Conservation (phyloP, 2,888 invertebrate species). For the Gymnoscelis rufifasciata region DNA sequence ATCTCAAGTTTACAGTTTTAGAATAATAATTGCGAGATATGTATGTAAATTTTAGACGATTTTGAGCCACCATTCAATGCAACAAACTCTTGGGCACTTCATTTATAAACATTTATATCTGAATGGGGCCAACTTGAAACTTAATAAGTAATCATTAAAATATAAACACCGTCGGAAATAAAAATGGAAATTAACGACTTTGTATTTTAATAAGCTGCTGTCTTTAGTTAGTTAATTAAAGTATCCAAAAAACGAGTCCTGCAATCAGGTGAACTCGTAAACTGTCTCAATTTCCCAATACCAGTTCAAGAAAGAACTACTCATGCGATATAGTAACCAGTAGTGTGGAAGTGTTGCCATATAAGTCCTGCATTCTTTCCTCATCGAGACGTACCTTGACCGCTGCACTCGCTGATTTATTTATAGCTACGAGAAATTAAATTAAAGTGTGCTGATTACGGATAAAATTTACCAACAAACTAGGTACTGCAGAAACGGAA, state of each 20-base stretch:
- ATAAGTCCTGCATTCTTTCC: conserved; percentile 21
- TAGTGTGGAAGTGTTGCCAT: conserved; percentile 18
- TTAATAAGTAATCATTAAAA: too few species aligned
- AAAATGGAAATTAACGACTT: too few species aligned
- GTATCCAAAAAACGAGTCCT: neutral
- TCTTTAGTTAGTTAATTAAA: neutral
- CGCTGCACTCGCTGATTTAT: conserved; percentile 16
- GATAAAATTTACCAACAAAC: neutral
- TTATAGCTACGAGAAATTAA: conserved; percentile 9
- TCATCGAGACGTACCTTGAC: conserved; percentile 18
- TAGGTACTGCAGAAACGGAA: too few species aligned
- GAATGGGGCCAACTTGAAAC: too few species aligned
- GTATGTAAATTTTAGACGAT: neutral
- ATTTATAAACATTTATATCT: too few species aligned
- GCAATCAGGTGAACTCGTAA: conserved; percentile 6
- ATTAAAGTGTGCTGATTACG: neutral
- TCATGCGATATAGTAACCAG: conserved; percentile 9
- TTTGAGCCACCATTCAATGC: too few species aligned
- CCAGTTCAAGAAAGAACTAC: conserved; percentile 2
- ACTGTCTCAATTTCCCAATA: conserved; percentile 11
- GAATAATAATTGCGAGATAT: neutral
- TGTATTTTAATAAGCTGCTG: too few species aligned
- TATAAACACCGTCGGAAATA: too few species aligned
- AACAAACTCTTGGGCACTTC: too few species aligned
- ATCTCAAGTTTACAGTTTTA: neutral